Base-by-base conservation (phyloP, 1,140 invertebrate species). In the Pseudomyrmex pallidus region DNA sequence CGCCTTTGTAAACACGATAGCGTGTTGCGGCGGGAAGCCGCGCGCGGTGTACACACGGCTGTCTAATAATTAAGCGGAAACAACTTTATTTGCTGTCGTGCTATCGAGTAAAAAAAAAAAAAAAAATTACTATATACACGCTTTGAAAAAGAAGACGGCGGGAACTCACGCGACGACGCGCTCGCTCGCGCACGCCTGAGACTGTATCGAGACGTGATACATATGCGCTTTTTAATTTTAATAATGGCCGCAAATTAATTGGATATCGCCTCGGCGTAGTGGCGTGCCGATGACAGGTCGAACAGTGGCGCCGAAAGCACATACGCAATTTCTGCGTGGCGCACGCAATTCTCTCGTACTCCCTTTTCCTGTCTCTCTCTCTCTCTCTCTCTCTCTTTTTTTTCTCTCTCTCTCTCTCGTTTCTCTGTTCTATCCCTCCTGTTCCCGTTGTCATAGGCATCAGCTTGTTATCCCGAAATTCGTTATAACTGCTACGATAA, bases 231-330 rank as follows among this genome's bases (percentile, higher is more conserved):
- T 88, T 88, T 85, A 88, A 88, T 88, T 90, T 91, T 91, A 91
- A 91, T 91, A 86, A 89, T 85, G 82, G 83, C 86, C 84, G 83
- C 70, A 85, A 91, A 91, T 91, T 91, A 91, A 91, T 91, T 91
- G 90, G 84, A 91, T 90, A 89, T 90, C 87, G 89, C 70, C 74
- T 78, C 1, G 54, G 72, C 62, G 62, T 64, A 83, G 54, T 86
- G 73, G 87, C 90, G 86, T 91, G 90, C 74, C 88, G 77, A 88
- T 91, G 89, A 91, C 90, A 91, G 88, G 82, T 90, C 85, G 63
- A 83, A 85, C 76, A 72, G 73, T 70, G 61, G 54, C 54, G 66
- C 17, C 76, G 74, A 76, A 61, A 84, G 74, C 73, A 82, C 74
- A 52, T 85, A 86, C 77, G 82, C 78, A 88, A 87, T 86, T 89